Base-by-base conservation (phyloP, 2,888 invertebrate species). In the Noctua pronuba region DNA sequence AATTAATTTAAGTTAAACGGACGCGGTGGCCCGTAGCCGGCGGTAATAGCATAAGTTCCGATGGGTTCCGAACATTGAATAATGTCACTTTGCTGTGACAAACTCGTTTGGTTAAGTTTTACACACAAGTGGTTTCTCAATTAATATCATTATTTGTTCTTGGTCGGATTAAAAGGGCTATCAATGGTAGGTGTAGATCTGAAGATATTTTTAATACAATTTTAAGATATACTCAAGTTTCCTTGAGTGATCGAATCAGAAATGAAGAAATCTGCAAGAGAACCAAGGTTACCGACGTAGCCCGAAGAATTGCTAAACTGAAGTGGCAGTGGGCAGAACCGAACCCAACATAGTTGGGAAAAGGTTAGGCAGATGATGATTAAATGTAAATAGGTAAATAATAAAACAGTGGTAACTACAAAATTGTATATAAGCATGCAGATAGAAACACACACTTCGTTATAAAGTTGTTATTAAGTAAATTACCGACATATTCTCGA, bases 1-100 rank as follows among this genome's bases (percentile, higher is more conserved):
- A 85, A 86, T 88, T 85, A 88, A 86, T 88, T 86, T 76, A 83
- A 88, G 80, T 82, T 82, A 82, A 86, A 77, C 77, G 78, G 67
- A 76, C 75, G 79, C 55, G 58, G 73, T 71, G 58, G 69, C 60
- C 74, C 55, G 79, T 75, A 68, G 68, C n/a, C 73, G 16, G 55
- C 73, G 67, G 71, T 81, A 87, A 88, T 86, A 77, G 81, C 82
- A 35, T 80, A 86, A 86, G 79, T 87, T 86, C 73, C 73, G 80
- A 83, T 83, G 68, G 71, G 65, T 66, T 73, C 64, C 68, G 71
- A 73, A 88, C 69, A 81, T 82, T 87, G 80, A 87, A 86, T 88
- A 85, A 87, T 81, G 82, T 77, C 82, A 82, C 77, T 77, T 66
- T 75, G 75, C 73, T 78, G 70, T 70, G 81, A 74, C 64, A 76